Conservation (phyloP, 92 coral and sea anemone species). For the Palythoa caribaeorum region DNA sequence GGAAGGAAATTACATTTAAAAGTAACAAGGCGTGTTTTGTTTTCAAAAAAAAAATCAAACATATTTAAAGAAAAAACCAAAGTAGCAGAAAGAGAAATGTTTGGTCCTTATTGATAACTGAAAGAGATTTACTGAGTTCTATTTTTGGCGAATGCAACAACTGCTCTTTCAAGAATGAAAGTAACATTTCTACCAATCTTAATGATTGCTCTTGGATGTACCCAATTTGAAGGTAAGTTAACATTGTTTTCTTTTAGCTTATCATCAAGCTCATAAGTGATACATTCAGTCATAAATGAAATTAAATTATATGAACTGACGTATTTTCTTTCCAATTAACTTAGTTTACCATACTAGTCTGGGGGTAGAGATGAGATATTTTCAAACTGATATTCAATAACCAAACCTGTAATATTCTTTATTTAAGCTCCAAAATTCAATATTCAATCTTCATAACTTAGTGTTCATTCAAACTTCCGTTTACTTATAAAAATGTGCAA, state of each 20-base stretch:
- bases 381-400: no score
- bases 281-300: background rate
- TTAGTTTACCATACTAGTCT: no score
- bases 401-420: no score
- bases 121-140: background rate
- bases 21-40: background rate
- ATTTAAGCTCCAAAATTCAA: no score
- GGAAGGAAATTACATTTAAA: background rate
- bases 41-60: background rate
- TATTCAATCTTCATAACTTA: no score
- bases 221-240: slow-evolving; percentile 24
- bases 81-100: background rate
- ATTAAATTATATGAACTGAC: no score
- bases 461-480: no score
- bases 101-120: background rate
- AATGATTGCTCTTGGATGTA: background rate
- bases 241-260: background rate
- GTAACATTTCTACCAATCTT: background rate
- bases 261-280: no score
- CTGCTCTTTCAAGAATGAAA: background rate
- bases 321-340: no score
- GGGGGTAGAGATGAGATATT: no score
- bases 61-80: background rate
- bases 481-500: no score
- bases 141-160: background rate